phyloP scores from a whole-genome alignment of 1,140 invertebrate species.

The Pteromalus puparum region DNA sequence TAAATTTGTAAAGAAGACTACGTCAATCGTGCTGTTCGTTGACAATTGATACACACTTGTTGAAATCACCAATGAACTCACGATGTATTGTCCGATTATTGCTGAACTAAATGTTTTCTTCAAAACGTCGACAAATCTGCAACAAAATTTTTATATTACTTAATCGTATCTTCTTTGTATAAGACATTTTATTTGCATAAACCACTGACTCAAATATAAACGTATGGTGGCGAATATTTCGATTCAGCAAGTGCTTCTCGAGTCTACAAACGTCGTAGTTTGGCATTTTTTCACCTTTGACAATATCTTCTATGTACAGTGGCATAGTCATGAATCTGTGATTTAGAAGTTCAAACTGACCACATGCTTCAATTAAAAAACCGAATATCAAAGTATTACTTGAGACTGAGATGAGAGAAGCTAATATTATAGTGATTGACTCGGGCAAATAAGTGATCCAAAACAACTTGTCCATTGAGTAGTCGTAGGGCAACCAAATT shows the following conservation, averaged over 20 bases:
- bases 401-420: constrained; percentile 55
- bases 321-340: constrained; percentile 51
- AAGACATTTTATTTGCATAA: not conserved
- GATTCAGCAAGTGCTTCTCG: not conserved
- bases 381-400: constrained; percentile 57
- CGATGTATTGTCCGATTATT: not conserved
- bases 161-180: not conserved
- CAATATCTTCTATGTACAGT: not conserved
- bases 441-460: constrained; percentile 45
- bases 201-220: constrained; percentile 20
- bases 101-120: constrained; percentile 4
- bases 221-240: not conserved
- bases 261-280: not conserved
- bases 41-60: constrained; percentile 28
- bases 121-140: not conserved
- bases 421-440: constrained; percentile 47
- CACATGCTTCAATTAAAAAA: constrained; percentile 53
- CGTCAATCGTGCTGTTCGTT: not conserved
- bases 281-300: not conserved
- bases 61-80: constrained; percentile 14
- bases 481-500: constrained; percentile 53
- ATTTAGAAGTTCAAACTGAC: constrained; percentile 57
- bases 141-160: not conserved
- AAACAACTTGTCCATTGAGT: not conserved
- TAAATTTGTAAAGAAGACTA: not conserved